Evolutionary conservation across 2,797 vertebrate genomes (phyloP).

Genomic region (Taeniopygia guttata): DNA sequence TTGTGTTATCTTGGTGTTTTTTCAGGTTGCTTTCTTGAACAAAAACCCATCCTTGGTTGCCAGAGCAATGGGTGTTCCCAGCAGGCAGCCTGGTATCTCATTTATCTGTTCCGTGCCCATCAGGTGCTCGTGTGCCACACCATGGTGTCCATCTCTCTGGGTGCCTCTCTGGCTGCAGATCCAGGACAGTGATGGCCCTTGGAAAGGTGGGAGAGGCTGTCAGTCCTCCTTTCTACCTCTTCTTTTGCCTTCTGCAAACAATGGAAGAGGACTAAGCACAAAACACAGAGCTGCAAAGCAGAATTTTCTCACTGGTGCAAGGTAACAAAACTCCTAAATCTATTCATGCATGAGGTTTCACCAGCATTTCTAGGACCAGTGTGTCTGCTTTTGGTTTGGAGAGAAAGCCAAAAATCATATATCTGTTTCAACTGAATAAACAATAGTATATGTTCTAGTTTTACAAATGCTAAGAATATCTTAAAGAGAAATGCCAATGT

Average conservation of each 20-base stretch:
- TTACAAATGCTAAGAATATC: not conserved
- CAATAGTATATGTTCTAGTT: not conserved
- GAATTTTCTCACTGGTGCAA: not conserved
- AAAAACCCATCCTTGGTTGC: not conserved
- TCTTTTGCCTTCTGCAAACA: not conserved
- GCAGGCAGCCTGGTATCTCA: no score
- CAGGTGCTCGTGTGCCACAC: rapidly evolving
- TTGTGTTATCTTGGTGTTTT: not conserved
- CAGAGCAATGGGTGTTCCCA: not conserved
- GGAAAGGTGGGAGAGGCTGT: not conserved
- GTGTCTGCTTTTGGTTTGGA: not conserved
- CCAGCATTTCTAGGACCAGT: not conserved
- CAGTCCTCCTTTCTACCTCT: not conserved
- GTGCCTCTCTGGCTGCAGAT: not conserved
- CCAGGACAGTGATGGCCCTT: not conserved
- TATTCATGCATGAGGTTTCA: not conserved
- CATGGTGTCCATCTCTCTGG: not conserved
- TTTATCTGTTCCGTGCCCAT: rapidly evolving
- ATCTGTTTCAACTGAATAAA: not conserved
- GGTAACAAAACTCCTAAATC: not conserved
- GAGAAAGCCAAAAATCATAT: not conserved
- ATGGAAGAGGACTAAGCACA: not conserved
- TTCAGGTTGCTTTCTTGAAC: not conserved
- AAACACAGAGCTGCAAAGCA: not conserved
- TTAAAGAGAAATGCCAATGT: not conserved